Evolutionary conservation across 2,113 vertebrate genomes (phyloP).

Genomic region (Acrocephalus arundinaceus): DNA sequence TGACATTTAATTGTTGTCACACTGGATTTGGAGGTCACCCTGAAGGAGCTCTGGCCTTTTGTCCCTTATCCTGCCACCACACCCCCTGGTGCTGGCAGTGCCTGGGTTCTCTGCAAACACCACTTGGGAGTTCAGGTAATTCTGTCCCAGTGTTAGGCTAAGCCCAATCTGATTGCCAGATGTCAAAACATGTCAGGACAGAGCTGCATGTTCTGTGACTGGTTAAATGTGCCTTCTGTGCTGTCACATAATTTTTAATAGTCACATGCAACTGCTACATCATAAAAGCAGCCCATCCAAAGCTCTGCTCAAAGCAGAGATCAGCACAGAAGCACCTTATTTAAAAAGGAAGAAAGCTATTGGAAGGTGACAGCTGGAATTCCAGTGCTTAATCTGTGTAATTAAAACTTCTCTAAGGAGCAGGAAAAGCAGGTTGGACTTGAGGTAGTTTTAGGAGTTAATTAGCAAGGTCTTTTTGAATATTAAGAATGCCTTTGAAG

Average conservation of each 20-base stretch:
- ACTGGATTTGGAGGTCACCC: neutral
- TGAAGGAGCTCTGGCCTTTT: neutral
- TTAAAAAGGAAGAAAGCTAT: constrained; percentile 42
- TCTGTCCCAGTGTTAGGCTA: neutral
- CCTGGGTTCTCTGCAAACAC: neutral
- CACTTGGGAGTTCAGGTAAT: neutral
- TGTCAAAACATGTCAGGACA: neutral
- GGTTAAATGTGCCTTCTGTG: neutral
- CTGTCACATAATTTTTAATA: neutral
- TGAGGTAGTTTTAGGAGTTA: constrained; percentile 65
- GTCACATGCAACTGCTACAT: neutral
- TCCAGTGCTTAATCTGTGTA: constrained; percentile 60
- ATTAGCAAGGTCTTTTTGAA: constrained; percentile 66
- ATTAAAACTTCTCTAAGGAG: constrained; percentile 64
- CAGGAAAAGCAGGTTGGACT: constrained; percentile 56
- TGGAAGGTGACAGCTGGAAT: constrained; percentile 65
- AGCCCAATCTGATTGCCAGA: neutral
- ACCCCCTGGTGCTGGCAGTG: neutral
- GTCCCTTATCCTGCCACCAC: neutral
- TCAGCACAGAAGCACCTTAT: constrained; percentile 31
- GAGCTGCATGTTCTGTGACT: rapidly evolving
- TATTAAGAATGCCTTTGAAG: constrained; percentile 64
- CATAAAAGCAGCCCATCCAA: neutral
- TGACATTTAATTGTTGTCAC: neutral
- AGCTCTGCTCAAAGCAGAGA: constrained; percentile 50